Base-by-base conservation (phyloP, 2,888 invertebrate species). In the Drosophila nigricruria region DNA sequence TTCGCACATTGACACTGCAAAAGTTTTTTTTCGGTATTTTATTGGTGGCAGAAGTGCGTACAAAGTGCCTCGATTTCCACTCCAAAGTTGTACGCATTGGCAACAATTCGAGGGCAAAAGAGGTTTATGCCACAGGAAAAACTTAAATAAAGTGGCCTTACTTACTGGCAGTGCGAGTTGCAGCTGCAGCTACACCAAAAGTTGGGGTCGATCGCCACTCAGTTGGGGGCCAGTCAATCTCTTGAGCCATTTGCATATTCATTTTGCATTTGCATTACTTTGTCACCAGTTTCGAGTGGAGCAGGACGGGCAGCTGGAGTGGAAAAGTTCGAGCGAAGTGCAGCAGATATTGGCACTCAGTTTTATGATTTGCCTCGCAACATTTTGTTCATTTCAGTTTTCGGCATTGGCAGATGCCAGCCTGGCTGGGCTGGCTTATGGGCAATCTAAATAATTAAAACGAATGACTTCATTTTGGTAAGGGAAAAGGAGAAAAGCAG, bases 401-500 rank as follows among this genome's bases (percentile, higher is more conserved):
- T 18, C 14, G 36, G 36, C 9, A 58, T 58, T 27, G 52, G 66
- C 57, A 25, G 38, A 47, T 36, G 58, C 18, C 40, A 56, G 47
- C 25, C 42, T 10, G 42, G 20, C 42, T 42, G 23, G 45, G 25
- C 9, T 16, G 38, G 63, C 63, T 70, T 61, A 74, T 68, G 73
- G 56, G 53, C 27, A 47, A 73, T 54, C 67, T 89, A 70, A 88
- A 85, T 85, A 85, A 89, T 89, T 89, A 77, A 89, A 89, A 70
- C 67, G 59, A 88, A 88, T 73, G 80, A 75, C 67, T 82, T 76
- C 57, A 70, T 88, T 83, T 49, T 40, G 23, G 8, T 5, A 14
- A 12, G 12, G 10, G 32, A n/a, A 18, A 25, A n/a, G 8, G 42
- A 14, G 20, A 6, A 9, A 8, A 0, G 9, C 2, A 5, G 5